Base-by-base conservation (phyloP, 2,797 vertebrate species). In the Lindbergichthys nudifrons region DNA sequence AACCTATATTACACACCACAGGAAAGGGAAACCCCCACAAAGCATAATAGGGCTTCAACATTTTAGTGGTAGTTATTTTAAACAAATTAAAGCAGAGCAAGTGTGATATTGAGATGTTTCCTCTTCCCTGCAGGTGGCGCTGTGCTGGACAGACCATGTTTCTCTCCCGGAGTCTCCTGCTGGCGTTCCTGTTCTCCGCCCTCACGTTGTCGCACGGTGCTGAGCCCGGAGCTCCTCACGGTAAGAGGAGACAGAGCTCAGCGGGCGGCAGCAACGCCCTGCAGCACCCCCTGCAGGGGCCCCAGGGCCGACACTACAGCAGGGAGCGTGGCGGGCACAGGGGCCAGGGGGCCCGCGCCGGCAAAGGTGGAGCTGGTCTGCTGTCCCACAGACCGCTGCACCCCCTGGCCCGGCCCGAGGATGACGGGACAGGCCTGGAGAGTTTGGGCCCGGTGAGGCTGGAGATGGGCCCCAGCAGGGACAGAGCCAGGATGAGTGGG, bases 401-500 rank as follows among this genome's bases (percentile, higher is more conserved):
- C 78, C 77, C 89, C 0, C 58, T 90, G 87, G 65, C 90, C 76
- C 70, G 82, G 30, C 81, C 88, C 0, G 90, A 92, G 80, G 94
- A 94, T 0, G 88, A 95, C 23, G 82, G 92, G 68, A 0, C 72
- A 3, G 93, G 94, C 72, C 76, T 94, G 84, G 94, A 95, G 72
- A 88, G 92, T 12, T 75, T 94, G 90, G 91, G 89, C 69, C 93
- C 95, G 1, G 87, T 95, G 65, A 76, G 87, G 50, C 79, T 95
- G 76, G 95, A 95, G 80, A 92, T 87, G 73, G 90, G 90, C 3
- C 88, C 89, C 0, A 79, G 66, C 39, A 81, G 61, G 88, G 94
- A 68, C 87, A 90, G 82, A 79, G 96, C 87, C 87, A 92, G 75
- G 65, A 87, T 71, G 87, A 92, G 92, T 2, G 79, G 92, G 58